These are phyloP conservation scores for Calyptommatus sinebrachiatus DNA, from an alignment of 2,113 vertebrate species.

Conservation along the genomic window DNA sequence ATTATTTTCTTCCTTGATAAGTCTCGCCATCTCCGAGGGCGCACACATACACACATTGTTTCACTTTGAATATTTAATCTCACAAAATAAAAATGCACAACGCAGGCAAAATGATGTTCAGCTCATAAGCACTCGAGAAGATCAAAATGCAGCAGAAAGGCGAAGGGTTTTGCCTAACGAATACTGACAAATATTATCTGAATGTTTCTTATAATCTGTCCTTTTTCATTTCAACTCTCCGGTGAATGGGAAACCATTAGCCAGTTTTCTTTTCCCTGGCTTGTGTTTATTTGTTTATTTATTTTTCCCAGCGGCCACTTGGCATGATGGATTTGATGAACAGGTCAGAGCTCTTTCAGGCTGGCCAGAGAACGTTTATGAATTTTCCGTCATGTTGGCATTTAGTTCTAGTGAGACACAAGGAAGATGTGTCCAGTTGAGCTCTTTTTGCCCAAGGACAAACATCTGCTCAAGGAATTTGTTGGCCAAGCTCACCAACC, in stretches of 20 bases:
- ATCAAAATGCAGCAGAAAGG: slow-evolving; percentile 40
- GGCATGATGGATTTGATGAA: neutral
- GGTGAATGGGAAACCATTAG: slow-evolving; percentile 33
- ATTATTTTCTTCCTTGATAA: slow-evolving; percentile 63
- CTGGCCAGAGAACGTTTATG: slow-evolving; percentile 32
- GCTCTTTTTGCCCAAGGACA: slow-evolving; percentile 50
- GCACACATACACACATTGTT: slow-evolving; percentile 21
- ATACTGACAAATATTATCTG: slow-evolving; percentile 43
- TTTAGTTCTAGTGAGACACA: slow-evolving; percentile 48
- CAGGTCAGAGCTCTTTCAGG: slow-evolving; percentile 48
- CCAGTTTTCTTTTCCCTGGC: neutral
- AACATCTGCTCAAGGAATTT: slow-evolving; percentile 52
- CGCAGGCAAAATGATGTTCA: slow-evolving; percentile 46
- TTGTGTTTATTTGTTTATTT: neutral
- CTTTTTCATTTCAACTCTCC: slow-evolving; percentile 51
- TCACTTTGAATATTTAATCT: slow-evolving; percentile 69
- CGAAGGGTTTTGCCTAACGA: slow-evolving; percentile 25
- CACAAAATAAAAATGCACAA: slow-evolving; percentile 55
- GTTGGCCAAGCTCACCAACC: slow-evolving; percentile 52
- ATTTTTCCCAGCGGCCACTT: slow-evolving; percentile 23
- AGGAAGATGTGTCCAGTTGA: slow-evolving; percentile 42
- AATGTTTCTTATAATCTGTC: slow-evolving; percentile 29
- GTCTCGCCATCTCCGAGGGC: neutral
- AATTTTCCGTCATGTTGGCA: slow-evolving; percentile 41
- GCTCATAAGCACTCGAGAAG: slow-evolving; percentile 39